Percentiles rank a stretch among this genome's conserved stretches.
Evolutionary conservation across 1,140 invertebrate species (phyloP).

Genomic region (Drosophila asahinai): DNA sequence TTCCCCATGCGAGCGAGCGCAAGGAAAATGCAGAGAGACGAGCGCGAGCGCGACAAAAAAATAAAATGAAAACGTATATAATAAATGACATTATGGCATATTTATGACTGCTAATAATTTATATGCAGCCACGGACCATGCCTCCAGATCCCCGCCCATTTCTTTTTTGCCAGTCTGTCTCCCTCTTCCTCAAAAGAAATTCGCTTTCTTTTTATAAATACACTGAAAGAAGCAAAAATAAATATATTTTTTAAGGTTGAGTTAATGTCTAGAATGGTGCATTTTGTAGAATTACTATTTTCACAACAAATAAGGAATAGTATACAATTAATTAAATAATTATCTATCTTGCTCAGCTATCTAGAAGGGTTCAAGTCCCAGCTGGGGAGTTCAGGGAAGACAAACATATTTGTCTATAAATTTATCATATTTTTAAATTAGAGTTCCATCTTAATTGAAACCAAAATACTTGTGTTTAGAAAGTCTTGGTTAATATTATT

Average conservation of each 20-base stretch:
- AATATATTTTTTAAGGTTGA: too few relatives aligned
- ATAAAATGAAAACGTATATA: constrained; percentile 75
- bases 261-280: neutral
- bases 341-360: too few relatives aligned
- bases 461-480: too few relatives aligned
- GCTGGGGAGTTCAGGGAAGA: too few relatives aligned
- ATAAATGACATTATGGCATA: constrained; percentile 83
- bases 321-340: too few relatives aligned
- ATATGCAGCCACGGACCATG: constrained; percentile 72
- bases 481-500: too few relatives aligned
- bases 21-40: constrained; percentile 53
- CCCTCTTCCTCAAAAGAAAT: constrained; percentile 34
- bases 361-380: too few relatives aligned
- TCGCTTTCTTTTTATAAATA: constrained; percentile 33
- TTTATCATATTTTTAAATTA: too few relatives aligned
- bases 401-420: too few relatives aligned
- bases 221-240: neutral
- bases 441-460: too few relatives aligned
- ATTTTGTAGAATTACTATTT: too few relatives aligned
- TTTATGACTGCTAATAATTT: constrained; percentile 83
- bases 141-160: constrained; percentile 18
- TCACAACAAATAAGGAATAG: too few relatives aligned
- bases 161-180: constrained; percentile 39
- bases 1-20: constrained; percentile 63
- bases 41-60: constrained; percentile 40